Conservation (phyloP, 2,113 vertebrate species). For the Myotis davidii region DNA sequence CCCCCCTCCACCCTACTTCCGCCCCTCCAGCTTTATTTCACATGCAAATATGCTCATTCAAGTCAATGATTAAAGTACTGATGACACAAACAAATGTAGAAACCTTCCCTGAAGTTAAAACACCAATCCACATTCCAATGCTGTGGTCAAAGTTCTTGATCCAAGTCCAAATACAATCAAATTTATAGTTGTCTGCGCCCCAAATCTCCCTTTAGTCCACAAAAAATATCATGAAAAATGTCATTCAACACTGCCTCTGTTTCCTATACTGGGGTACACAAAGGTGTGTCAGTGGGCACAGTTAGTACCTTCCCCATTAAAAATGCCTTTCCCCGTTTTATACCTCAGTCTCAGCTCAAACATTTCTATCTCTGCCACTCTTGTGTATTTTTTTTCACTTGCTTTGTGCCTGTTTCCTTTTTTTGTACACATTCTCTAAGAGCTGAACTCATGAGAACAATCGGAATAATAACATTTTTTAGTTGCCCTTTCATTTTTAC, state of each 20-base stretch:
- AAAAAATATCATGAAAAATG: background rate
- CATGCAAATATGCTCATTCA: background rate
- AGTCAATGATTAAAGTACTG: constrained; percentile 5
- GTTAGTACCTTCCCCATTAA: background rate
- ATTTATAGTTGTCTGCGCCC: background rate
- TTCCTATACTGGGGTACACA: background rate
- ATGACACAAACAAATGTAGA: background rate
- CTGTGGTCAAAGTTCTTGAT: background rate
- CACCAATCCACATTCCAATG: background rate
- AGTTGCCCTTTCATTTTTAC: background rate
- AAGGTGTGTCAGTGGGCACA: background rate
- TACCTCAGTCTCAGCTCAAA: background rate
- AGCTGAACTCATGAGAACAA: background rate
- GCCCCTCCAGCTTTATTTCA: background rate
- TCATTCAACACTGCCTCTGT: background rate
- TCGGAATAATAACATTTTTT: background rate
- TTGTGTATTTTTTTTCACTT: background rate
- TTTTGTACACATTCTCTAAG: background rate
- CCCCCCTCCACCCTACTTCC: too few species aligned
- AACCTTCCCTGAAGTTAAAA: background rate
- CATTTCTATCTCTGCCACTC: background rate
- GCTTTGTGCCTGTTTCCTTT: background rate
- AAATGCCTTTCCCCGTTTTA: background rate
- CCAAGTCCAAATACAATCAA: background rate
- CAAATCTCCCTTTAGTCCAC: background rate